phyloP scores from a whole-genome alignment of 2,888 invertebrate genomes.

The Leuctra nigra region DNA sequence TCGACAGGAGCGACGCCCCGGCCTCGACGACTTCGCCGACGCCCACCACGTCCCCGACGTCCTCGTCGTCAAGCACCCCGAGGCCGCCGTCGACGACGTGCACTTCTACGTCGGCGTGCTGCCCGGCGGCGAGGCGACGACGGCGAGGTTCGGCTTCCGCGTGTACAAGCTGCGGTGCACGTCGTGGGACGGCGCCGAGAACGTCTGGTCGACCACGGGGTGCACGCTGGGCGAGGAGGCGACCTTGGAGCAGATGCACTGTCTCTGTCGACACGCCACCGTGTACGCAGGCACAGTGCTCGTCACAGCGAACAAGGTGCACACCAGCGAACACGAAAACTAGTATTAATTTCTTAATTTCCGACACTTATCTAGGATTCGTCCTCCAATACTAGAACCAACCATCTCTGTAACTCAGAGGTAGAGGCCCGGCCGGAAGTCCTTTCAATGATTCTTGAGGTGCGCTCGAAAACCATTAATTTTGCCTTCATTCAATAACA shows the following conservation, averaged over 20 bases:
- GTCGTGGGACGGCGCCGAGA: not conserved
- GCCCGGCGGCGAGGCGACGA: not conserved
- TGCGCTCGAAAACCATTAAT: no score
- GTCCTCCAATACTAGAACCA: no score
- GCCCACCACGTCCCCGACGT: not conserved
- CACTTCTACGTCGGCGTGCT: slow-evolving; percentile 13
- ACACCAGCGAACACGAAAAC: no score
- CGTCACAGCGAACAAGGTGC: slow-evolving; percentile 25
- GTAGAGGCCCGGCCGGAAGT: no score
- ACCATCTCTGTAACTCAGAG: no score
- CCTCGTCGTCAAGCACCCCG: not conserved
- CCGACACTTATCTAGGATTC: no score
- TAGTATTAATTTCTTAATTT: no score
- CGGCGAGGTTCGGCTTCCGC: slow-evolving; percentile 3
- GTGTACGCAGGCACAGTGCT: slow-evolving; percentile 29
- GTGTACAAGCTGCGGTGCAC: not conserved
- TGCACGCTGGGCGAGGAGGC: slow-evolving; percentile 10
- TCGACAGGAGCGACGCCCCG: not conserved
- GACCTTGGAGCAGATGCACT: slow-evolving; percentile 23
- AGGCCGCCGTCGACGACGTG: not conserved
- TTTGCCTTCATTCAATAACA: no score
- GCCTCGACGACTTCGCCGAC: not conserved
- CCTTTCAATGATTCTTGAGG: no score
- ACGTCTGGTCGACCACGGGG: not conserved
- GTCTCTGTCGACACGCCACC: slow-evolving; percentile 29